phyloP scores from a whole-genome alignment of 2,888 invertebrate species.

The Endomychus coccineus region DNA sequence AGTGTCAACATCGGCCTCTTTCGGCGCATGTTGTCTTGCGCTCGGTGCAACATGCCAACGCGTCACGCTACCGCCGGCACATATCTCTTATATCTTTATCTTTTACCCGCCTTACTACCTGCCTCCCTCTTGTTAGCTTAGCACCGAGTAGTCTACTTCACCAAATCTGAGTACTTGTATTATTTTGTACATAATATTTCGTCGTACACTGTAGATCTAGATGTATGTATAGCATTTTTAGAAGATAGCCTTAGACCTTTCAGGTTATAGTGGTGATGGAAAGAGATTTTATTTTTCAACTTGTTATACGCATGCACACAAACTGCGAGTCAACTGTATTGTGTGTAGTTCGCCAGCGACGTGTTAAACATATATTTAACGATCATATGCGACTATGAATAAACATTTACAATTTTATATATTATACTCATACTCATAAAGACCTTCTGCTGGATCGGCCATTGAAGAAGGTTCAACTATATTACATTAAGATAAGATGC shows the following conservation, averaged over 20 bases:
- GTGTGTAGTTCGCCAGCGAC: slow-evolving; percentile 41
- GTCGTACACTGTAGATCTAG: slow-evolving; percentile 43
- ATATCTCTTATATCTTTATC: slow-evolving; percentile 17
- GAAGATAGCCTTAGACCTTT: slow-evolving; percentile 43
- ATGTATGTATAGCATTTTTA: slow-evolving; percentile 46
- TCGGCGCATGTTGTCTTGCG: background rate
- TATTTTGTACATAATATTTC: slow-evolving; percentile 44
- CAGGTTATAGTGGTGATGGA: slow-evolving; percentile 42
- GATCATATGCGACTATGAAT: slow-evolving; percentile 5
- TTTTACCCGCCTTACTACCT: slow-evolving; percentile 25
- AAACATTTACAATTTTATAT: slow-evolving; percentile 10
- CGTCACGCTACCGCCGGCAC: slow-evolving; percentile 7
- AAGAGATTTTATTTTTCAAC: slow-evolving; percentile 36
- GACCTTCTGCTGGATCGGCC: slow-evolving; percentile 8
- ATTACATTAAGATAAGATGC: too few relatives aligned
- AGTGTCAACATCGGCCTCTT: too few relatives aligned
- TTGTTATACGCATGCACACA: slow-evolving; percentile 41
- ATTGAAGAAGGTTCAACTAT: too few relatives aligned
- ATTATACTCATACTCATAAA: too few relatives aligned
- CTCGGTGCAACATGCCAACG: slow-evolving; percentile 10
- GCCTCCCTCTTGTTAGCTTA: slow-evolving; percentile 36
- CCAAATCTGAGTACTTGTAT: slow-evolving; percentile 33
- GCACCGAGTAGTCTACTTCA: slow-evolving; percentile 41
- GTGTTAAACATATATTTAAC: slow-evolving; percentile 10
- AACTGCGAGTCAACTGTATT: slow-evolving; percentile 44